Evolutionary conservation across 2,113 vertebrate species (phyloP), one percentile per base, ranked within the genome.

Genomic region (Tachuris rubrigastra): DNA sequence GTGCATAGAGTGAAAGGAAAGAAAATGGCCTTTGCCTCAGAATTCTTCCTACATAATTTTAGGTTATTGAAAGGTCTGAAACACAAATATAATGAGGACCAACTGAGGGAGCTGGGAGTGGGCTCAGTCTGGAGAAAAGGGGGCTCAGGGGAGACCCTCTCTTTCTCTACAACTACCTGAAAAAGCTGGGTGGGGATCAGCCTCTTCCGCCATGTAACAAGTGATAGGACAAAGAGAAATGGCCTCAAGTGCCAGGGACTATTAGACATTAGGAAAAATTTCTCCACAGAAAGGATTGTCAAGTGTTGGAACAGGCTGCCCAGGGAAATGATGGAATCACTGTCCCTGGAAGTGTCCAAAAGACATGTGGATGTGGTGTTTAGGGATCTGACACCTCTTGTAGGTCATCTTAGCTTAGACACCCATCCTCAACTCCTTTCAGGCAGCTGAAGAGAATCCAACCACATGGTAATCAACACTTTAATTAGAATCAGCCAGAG

Each of bases 141-240:
- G 35, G 49, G 49, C 8, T 49, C 41, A 17, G 42, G 8, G 1
- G 19, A 4, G 5, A 31, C 8, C 9, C 7, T 27, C 3, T 42
- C 20, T 6, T 63, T 55, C n/a, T 69, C 14, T 42, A 62, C 30
- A 35, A 6, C 1, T 76, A 11, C 30, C 30, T 76, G 56, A 27
- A 12, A 56, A 35, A 83, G 55, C 14, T 0, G 1, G 59, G 9
- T 2, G 42, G 4, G 3, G 1, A 2, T 42, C 0, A 0, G 35
- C 21, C 1, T 71, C 63, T 71, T 37, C 31, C 63, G 14, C 22
- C 31, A 77, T 25, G 10, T 41, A 89, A 9, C 13, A 60, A 47
- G 28, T 5, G 9, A 67, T 12, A 60, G 14, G 11, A 35, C 14
- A 41, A 55, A 15, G 55, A 8, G 6, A 63, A 77, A 63, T 0